Conservation (phyloP, 2,797 vertebrate species). For the Podargus strigoides region DNA sequence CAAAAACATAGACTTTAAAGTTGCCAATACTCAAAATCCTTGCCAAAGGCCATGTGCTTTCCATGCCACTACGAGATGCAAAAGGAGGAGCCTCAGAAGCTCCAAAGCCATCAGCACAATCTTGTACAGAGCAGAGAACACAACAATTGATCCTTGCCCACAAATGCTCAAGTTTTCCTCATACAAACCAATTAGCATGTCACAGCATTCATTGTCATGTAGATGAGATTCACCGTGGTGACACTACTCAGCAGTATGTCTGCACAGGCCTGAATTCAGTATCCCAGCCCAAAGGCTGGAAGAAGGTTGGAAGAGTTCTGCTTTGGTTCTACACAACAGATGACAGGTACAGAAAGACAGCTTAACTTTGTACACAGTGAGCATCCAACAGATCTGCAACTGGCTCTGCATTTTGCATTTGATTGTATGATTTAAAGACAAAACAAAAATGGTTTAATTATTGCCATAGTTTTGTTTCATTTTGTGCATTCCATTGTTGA, state of each 20-base stretch:
- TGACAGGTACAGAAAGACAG: background rate
- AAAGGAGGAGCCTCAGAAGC: background rate
- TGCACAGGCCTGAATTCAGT: background rate
- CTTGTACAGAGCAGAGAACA: background rate
- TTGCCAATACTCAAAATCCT: background rate
- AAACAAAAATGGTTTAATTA: background rate
- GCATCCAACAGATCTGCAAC: background rate
- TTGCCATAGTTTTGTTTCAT: background rate
- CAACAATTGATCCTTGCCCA: no score
- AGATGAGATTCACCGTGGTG: background rate
- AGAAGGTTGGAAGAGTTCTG: background rate
- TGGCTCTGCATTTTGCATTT: background rate
- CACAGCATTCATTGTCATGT: background rate
- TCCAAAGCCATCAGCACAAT: background rate
- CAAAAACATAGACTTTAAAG: background rate
- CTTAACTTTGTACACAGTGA: background rate
- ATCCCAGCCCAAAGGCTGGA: background rate
- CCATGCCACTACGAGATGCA: background rate
- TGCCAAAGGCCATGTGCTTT: background rate
- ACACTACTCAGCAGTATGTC: background rate
- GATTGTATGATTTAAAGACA: background rate
- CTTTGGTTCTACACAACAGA: fast-evolving
- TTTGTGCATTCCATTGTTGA: background rate
- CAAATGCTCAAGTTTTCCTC: background rate
- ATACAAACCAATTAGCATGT: background rate